Evolutionary conservation across 2,888 invertebrate species (phyloP).

Genomic region (Galerucella nymphaeae): DNA sequence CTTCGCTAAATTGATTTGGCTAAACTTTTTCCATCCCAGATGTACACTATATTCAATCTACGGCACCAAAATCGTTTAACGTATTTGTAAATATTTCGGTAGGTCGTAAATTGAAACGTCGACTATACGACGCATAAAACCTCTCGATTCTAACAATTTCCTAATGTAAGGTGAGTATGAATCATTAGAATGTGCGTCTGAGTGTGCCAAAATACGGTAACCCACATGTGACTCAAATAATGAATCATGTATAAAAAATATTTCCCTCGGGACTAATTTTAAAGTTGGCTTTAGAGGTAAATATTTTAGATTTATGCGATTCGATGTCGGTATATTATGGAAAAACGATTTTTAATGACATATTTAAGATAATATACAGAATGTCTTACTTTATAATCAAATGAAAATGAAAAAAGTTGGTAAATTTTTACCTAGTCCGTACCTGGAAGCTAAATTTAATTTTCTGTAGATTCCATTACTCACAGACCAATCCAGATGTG

Average conservation of each 20-base stretch:
- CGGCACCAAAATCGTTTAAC: no score
- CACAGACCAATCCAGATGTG: no score
- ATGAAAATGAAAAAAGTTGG: no score
- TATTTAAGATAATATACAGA: background rate
- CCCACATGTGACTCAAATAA: constrained; percentile 47
- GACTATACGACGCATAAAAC: constrained; percentile 3
- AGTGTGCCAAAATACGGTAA: constrained; percentile 50
- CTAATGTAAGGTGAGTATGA: constrained; percentile 25
- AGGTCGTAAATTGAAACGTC: constrained; percentile 10
- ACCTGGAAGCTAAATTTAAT: no score
- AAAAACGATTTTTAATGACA: background rate
- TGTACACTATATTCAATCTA: no score
- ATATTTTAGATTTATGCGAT: no score
- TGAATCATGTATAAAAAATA: constrained; percentile 44
- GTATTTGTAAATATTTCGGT: background rate
- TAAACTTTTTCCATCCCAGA: no score
- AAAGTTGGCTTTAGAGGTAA: background rate
- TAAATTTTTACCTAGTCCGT: no score
- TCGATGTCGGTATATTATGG: background rate
- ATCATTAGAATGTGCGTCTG: constrained; percentile 37
- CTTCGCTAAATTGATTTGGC: no score
- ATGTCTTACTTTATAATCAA: no score
- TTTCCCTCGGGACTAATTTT: constrained; percentile 8
- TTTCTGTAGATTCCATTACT: no score
- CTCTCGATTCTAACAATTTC: constrained; percentile 10